phyloP scores from a whole-genome alignment of 1,140 invertebrate genomes.

The Neomicropteryx cornuta region DNA sequence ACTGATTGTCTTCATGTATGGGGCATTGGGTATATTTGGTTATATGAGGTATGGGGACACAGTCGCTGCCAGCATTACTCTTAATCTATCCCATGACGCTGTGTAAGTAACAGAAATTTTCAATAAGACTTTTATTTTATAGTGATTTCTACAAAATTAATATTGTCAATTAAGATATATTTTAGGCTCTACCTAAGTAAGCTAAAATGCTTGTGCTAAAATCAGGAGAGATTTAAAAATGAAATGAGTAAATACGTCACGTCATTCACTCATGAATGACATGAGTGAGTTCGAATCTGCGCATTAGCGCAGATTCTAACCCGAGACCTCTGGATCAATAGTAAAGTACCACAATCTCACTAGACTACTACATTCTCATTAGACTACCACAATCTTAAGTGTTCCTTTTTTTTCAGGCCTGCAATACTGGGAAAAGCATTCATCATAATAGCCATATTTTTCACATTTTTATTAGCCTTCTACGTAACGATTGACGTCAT shows the following conservation, averaged over 20 bases:
- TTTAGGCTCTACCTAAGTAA: too few species aligned
- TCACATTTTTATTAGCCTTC: slow-evolving; percentile 76
- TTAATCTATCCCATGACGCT: slow-evolving; percentile 55
- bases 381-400: not conserved
- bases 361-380: not conserved
- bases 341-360: not conserved
- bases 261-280: slow-evolving; percentile 9
- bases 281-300: slow-evolving; percentile 4
- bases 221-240: not conserved
- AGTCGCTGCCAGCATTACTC: slow-evolving; percentile 56
- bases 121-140: slow-evolving; percentile 2
- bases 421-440: slow-evolving; percentile 60
- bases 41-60: slow-evolving; percentile 65
- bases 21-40: slow-evolving; percentile 72
- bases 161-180: too few species aligned
- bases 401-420: slow-evolving; percentile 23
- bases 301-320: not conserved
- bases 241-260: not conserved
- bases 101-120: slow-evolving; percentile 39
- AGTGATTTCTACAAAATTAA: not conserved
- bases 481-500: slow-evolving; percentile 69
- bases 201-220: too few species aligned
- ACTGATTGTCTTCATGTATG: slow-evolving; percentile 61
- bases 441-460: slow-evolving; percentile 67
- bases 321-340: not conserved